Evolutionary conservation across 1,140 invertebrate genomes (phyloP).

Genomic region (Rhysida immarginata): DNA sequence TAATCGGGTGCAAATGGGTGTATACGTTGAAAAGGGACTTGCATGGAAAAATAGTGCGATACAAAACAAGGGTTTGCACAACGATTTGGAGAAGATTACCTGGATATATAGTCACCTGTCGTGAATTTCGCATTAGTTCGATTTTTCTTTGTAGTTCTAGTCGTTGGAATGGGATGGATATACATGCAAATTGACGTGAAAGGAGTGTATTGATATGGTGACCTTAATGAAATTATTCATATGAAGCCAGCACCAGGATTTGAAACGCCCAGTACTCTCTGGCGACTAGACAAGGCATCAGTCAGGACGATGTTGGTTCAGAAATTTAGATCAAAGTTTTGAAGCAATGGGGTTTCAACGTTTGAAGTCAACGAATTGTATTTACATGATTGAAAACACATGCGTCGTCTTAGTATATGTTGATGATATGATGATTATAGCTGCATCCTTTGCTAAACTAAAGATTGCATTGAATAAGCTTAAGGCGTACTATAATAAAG

Average conservation of each 20-base stretch:
- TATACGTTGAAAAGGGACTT: conserved; percentile 1
- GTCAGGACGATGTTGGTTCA: not conserved
- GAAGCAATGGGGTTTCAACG: not conserved
- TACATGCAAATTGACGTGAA: not conserved
- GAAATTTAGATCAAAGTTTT: not conserved
- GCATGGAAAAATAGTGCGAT: conserved; percentile 3
- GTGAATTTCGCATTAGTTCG: not conserved
- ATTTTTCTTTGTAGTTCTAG: not conserved
- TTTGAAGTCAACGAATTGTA: not conserved
- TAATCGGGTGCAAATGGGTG: conserved; percentile 4
- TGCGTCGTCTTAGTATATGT: not conserved
- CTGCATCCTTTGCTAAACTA: no score
- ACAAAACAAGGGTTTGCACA: not conserved
- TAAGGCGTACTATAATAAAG: no score
- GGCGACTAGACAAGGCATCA: not conserved
- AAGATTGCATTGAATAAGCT: no score
- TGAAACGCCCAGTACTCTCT: not conserved
- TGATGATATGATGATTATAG: not conserved
- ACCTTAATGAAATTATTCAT: not conserved
- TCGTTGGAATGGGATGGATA: not conserved
- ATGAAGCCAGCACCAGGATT: conserved; percentile 1
- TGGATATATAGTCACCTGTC: conserved; percentile 1
- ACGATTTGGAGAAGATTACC: not conserved
- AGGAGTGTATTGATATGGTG: not conserved
- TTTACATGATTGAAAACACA: not conserved